Base-by-base conservation (phyloP, 2,797 vertebrate species). In the Spinus olivaceus region DNA sequence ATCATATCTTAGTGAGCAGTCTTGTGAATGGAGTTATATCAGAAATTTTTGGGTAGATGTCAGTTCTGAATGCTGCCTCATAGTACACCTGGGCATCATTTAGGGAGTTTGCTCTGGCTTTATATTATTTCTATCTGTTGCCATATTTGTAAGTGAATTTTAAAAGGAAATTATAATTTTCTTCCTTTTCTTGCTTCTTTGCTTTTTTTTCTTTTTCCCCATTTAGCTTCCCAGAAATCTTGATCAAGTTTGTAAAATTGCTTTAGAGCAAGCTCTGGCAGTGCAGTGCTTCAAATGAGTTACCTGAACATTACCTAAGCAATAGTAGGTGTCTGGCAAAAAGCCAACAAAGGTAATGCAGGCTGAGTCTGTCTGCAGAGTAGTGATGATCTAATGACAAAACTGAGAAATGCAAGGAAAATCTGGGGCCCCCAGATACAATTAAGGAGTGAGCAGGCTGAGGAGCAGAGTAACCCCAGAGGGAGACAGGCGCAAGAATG, bases 391-490 rank as follows among this genome's bases (percentile, higher is more conserved):
- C 27, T 76, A 86, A 66, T 41, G 69, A 69, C 41, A 71, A 71
- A 94, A 64, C 74, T 42, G 70, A 54, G 65, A 67, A 81, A 72
- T 65, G 60, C 67, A 61, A 93, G 44, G 80, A 92, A 96, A 94
- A 78, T 74, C 88, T 42, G 35, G 15, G 30, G 63, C 28, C 51
- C 70, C 72, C 74, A 84, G 80, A 66, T 8, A 67, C 81, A 92
- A 85, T 92, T 63, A 73, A 82, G 56, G 33, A 86, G 30, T n/a
- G 80, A 84, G 30, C 50, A 92, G 30, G 50, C 32, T 69, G 44
- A 74, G 70, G 63, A 35, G 63, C 49, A 86, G 72, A 90, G 33
- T 37, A 90, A 81, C 35, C 28, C 81, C 87, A 76, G 86, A 80
- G 44, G 90, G 71, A 93, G 57, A 81, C 9, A 67, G n/a, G 60